Evolutionary conservation across 2,797 vertebrate genomes (phyloP), one percentile per base, ranked within the genome.

Genomic region (Menidia menidia): DNA sequence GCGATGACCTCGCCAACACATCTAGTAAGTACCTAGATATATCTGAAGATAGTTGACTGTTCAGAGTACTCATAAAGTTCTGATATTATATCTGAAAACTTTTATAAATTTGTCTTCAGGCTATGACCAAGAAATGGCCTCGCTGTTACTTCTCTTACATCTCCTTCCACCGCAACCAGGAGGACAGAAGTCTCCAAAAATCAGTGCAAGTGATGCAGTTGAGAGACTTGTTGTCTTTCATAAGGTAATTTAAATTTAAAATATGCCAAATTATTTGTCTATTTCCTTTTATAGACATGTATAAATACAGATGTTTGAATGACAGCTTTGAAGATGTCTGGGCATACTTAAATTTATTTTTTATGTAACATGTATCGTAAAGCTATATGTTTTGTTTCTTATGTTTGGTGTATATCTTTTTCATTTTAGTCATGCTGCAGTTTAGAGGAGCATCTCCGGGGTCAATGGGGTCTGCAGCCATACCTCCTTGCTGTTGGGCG

Each of bases 141-240:
- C 71, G 15, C 8, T 83, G 43, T 59, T 86, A 45, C 65, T 83
- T 43, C 51, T 70, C 50, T 2, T 81, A 57, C 66, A 82, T 75
- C 73, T 75, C 45, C 60, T 72, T 60, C 75, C 80, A 50, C 75
- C 42, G 58, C 1, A 60, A 52, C 64, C 43, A 54, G 57, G 30
- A 11, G 51, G 35, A 39, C 5, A 6, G 35, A 39, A 39, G 68
- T 53, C 39, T 69, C 58, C 58, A 43, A 78, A 78, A 71, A 48
- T 70, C 0, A 71, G 66, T 68, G 64, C 60, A 6, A 64, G 19
- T 50, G 69, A 78, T 71, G 73, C 59, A 63, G 30, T 53, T 59
- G 43, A 76, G 13, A 66, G 30, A 77, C 58, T 78, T 64, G 44
- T 75, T 6, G 65, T 82, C 68, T 71, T 76, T 67, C 42, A 59